phyloP scores from a whole-genome alignment of 2,113 vertebrate species.

The Xenopus borealis region DNA sequence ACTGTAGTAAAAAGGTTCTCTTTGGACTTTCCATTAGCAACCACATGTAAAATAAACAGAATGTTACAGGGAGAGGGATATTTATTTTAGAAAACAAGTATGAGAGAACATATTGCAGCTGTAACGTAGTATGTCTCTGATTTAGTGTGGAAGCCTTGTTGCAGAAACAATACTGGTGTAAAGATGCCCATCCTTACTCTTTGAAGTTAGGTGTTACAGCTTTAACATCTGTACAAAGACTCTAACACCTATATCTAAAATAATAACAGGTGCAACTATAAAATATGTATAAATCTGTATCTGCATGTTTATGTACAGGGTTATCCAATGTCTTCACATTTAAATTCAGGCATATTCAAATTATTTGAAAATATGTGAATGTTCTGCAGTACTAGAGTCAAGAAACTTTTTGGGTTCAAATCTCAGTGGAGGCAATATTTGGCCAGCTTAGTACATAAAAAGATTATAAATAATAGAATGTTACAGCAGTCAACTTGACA shows the following conservation, averaged over 20 bases:
- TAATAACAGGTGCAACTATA: background rate
- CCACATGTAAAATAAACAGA: conserved; percentile 35
- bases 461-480: too few species aligned
- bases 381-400: too few species aligned
- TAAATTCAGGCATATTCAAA: too few species aligned
- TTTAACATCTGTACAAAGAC: background rate
- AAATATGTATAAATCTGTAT: too few species aligned
- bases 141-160: background rate
- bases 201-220: background rate
- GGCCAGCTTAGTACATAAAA: too few species aligned
- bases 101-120: conserved; percentile 11
- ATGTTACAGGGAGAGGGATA: background rate
- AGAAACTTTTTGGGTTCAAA: too few species aligned
- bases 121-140: background rate
- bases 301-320: too few species aligned
- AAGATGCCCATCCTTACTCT: background rate
- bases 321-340: too few species aligned
- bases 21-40: conserved; percentile 29
- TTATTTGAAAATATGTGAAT: too few species aligned
- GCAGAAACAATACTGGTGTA: conserved; percentile 3
- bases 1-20: conserved; percentile 6
- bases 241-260: too few species aligned
- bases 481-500: too few species aligned
- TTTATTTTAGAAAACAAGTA: conserved; percentile 30
- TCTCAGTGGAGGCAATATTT: too few species aligned